Evolutionary conservation across 2,888 invertebrate species (phyloP), one percentile per base, ranked within the genome.

Genomic region (Pandemis cinnamomeana): DNA sequence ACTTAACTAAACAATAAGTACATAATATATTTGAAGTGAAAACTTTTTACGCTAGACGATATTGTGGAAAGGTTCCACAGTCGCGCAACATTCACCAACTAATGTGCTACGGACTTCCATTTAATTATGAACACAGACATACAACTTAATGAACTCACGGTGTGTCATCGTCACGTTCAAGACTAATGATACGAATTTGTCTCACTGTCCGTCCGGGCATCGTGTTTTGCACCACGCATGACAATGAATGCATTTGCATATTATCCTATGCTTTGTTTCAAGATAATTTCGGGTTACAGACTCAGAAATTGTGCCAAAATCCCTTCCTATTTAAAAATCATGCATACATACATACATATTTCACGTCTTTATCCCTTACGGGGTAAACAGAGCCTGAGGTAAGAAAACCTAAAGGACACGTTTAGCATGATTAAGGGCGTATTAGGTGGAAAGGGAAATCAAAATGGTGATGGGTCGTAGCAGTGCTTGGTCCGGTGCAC

Each of bases 171-270:
- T 58, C 72, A 72, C 72, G 72, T 72, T 36, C 72, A 72, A 72
- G 72, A 72, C 72, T 72, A 72, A 72, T 72, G 72, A 72, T 48
- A 63, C 63, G 64, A 72, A 72, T 69, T 68, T 68, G 63, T 72
- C 68, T 58, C 46, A 62, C 53, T 72, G 68, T 68, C 63, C 68
- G 48, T 64, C 48, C 58, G 72, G 67, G 53, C 71, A 64, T 46
- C 44, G 46, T 20, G 20, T 27, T 48, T 64, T 69, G 58, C 41
- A 46, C 55, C 63, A 53, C 55, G 72, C 63, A 63, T 68, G 48
- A 41, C 68, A 64, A 72, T 72, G 72, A 62, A 53, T 46, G 53
- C 44, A 67, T 72, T 67, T 55, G 44, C 67, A 72, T 67, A 44
- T 55, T 67, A 44, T 55, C 10, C 62, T 67, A 67, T 51, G 48